phyloP scores from a whole-genome alignment of 2,797 vertebrate species.

The Erithacus rubecula region DNA sequence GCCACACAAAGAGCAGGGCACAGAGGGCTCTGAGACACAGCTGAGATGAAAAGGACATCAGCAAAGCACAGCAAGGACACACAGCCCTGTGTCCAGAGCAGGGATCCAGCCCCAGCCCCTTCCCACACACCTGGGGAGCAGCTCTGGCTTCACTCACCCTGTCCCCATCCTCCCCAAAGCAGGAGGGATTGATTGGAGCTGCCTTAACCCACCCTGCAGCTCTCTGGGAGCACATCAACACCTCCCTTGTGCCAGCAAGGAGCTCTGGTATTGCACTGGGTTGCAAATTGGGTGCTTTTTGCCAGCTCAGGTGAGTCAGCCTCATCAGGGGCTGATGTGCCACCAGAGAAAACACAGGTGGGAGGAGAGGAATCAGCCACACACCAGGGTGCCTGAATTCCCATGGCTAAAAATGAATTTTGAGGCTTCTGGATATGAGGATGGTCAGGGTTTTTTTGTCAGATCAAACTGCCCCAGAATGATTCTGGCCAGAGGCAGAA shows the following conservation, averaged over 20 bases:
- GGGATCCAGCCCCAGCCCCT: background rate
- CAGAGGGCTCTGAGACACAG: background rate
- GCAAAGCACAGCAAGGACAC: background rate
- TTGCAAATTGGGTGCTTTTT: background rate
- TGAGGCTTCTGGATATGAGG: background rate
- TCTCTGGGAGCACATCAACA: background rate
- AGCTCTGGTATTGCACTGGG: background rate
- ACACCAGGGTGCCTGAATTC: rapidly evolving
- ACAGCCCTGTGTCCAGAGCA: rapidly evolving
- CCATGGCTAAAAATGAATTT: background rate
- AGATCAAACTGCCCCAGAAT: background rate
- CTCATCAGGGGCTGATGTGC: background rate
- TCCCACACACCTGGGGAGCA: rapidly evolving
- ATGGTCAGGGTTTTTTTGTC: background rate
- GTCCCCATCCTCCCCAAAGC: background rate
- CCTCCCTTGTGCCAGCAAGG: background rate
- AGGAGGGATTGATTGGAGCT: background rate
- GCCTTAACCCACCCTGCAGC: background rate
- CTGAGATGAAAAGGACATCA: background rate
- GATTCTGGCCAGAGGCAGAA: background rate
- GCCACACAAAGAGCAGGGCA: background rate
- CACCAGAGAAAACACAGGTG: background rate
- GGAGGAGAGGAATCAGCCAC: background rate
- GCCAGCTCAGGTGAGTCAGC: conserved; percentile 53
- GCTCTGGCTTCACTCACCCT: background rate